Evolutionary conservation across 2,888 invertebrate genomes (phyloP).

Genomic region (Diaphora mendica): DNA sequence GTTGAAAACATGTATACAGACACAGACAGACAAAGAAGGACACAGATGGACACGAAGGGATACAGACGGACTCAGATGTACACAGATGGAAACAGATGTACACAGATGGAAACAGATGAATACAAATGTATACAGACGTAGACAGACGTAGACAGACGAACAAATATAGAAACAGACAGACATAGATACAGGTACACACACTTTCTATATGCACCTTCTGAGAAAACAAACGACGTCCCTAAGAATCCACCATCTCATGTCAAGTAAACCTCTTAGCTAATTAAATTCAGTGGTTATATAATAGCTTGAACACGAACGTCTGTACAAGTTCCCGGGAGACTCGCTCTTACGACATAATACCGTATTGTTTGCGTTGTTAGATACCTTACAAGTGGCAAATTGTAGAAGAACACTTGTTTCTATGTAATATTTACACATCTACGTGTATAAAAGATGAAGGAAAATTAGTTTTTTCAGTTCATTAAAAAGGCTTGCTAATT

Average conservation of each 20-base stretch:
- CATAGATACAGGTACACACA: neutral
- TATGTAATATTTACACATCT: neutral
- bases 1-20: too few relatives aligned
- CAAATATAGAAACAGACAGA: too few relatives aligned
- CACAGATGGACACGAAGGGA: too few relatives aligned
- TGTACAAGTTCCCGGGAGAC: neutral
- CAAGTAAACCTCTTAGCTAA: constrained; percentile 1
- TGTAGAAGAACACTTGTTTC: neutral
- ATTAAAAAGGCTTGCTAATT: too few relatives aligned
- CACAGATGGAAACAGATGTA: too few relatives aligned
- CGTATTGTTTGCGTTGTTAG: constrained; percentile 7
- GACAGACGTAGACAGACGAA: too few relatives aligned
- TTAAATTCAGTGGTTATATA: constrained; percentile 1
- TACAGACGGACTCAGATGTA: too few relatives aligned
- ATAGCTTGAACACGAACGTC: neutral
- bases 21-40: too few relatives aligned
- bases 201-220: neutral
- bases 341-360: neutral
- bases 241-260: neutral
- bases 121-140: too few relatives aligned
- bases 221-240: neutral
- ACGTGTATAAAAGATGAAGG: neutral
- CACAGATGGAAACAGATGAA: too few relatives aligned
- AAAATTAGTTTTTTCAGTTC: neutral
- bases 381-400: constrained; percentile 3